phyloP scores from a whole-genome alignment of 2,113 vertebrate genomes.

The Odobenus rosmarus region DNA sequence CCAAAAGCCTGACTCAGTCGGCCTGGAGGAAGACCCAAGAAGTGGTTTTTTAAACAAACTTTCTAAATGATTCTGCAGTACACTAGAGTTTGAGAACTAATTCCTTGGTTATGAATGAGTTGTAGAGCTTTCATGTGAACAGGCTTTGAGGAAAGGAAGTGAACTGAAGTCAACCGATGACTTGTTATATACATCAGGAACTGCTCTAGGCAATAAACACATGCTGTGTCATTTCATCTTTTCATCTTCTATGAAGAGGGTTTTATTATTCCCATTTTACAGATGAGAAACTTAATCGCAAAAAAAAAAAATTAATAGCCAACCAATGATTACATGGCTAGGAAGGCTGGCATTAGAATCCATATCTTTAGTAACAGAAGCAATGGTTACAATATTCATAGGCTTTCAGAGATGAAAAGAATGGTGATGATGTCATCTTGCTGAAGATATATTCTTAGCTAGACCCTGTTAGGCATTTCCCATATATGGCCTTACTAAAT shows the following conservation, averaged over 20 bases:
- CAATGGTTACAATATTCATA: neutral
- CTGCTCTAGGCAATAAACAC: neutral
- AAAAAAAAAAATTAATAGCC: neutral
- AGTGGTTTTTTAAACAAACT: neutral
- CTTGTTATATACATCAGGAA: neutral
- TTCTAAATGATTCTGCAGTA: neutral
- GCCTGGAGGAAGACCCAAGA: neutral
- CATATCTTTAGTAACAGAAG: neutral
- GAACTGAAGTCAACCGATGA: neutral
- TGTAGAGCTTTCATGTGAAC: neutral
- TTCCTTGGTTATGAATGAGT: neutral
- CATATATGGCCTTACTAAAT: neutral
- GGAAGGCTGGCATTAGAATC: neutral
- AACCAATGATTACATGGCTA: neutral
- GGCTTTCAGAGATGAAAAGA: slow-evolving; percentile 33
- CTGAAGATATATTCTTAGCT: neutral
- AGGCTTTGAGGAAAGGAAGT: neutral
- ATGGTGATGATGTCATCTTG: neutral
- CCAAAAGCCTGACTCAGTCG: neutral
- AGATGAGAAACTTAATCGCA: slow-evolving; percentile 24
- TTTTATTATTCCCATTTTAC: slow-evolving; percentile 51
- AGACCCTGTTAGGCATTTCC: neutral
- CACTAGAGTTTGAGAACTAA: neutral
- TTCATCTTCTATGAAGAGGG: neutral
- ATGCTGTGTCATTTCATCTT: slow-evolving; percentile 9